Percentiles rank a stretch among this genome's conserved stretches.
phyloP scores from a whole-genome alignment of 2,113 vertebrate species.

The Salvator merianae region DNA sequence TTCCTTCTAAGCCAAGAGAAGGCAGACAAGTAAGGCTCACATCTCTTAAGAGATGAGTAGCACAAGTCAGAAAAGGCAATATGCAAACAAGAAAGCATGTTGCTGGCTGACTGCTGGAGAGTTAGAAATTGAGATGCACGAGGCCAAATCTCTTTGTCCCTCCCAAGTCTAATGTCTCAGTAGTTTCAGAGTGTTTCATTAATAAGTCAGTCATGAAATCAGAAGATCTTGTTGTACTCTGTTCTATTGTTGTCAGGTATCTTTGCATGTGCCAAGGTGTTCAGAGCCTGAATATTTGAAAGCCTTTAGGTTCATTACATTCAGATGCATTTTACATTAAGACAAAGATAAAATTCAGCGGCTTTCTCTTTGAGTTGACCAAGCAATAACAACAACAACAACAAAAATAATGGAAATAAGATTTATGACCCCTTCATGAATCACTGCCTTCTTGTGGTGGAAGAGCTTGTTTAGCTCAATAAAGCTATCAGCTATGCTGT shows the following conservation, averaged over 20 bases:
- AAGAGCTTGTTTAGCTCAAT: no score
- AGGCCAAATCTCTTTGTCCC: no score
- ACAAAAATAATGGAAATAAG: no score
- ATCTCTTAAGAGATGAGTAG: no score
- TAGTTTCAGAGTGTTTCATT: neutral
- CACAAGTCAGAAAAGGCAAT: neutral
- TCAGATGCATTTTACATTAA: neutral
- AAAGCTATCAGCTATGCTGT: no score
- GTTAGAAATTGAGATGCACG: neutral
- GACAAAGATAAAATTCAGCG: slow-evolving; percentile 12
- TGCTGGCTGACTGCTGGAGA: neutral
- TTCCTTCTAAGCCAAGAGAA: neutral
- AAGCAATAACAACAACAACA: slow-evolving; percentile 45
- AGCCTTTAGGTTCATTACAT: neutral
- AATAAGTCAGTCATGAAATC: neutral
- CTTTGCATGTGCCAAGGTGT: neutral
- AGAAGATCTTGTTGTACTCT: neutral
- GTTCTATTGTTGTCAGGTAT: neutral
- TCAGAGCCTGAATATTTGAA: neutral
- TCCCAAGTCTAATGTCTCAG: neutral
- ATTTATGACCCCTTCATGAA: no score
- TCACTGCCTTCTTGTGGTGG: no score
- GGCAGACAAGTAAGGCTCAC: neutral
- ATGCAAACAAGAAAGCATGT: neutral
- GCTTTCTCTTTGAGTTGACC: slow-evolving; percentile 23